These are phyloP conservation scores for Gorsachius goisagi DNA, from an alignment of 2,113 vertebrate species.

Conservation along the genomic window DNA sequence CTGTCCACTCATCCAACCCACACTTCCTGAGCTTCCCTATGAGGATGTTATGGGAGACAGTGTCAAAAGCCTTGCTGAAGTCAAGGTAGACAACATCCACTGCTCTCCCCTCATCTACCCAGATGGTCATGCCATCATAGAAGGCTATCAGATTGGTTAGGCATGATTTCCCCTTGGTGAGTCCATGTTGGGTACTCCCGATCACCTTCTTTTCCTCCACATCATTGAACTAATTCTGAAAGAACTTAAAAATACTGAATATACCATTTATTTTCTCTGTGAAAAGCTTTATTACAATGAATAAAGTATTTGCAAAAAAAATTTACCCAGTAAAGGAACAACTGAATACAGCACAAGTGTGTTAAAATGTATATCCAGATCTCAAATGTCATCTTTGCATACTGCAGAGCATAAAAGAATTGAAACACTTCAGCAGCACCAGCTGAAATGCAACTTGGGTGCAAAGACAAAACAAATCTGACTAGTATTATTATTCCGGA, in stretches of 20 bases:
- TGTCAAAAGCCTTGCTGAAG: no score
- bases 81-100: no score
- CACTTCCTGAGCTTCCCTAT: no score
- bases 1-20: no score
- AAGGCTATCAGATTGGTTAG: no score
- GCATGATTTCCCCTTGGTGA: no score
- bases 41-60: no score
- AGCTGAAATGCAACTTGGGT: neutral
- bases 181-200: no score
- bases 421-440: neutral
- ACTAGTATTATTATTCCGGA: neutral
- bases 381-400: neutral
- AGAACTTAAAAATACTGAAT: neutral
- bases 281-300: neutral
- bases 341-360: neutral
- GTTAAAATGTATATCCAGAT: neutral
- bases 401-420: neutral
- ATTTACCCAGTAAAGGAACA: neutral
- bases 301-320: neutral
- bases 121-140: no score
- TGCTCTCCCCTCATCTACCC: no score
- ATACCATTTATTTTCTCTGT: neutral
- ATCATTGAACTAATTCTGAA: neutral
- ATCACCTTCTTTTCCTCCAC: no score
- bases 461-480: neutral